Conservation (phyloP, 2,888 invertebrate species). For the Lutraria lutraria region DNA sequence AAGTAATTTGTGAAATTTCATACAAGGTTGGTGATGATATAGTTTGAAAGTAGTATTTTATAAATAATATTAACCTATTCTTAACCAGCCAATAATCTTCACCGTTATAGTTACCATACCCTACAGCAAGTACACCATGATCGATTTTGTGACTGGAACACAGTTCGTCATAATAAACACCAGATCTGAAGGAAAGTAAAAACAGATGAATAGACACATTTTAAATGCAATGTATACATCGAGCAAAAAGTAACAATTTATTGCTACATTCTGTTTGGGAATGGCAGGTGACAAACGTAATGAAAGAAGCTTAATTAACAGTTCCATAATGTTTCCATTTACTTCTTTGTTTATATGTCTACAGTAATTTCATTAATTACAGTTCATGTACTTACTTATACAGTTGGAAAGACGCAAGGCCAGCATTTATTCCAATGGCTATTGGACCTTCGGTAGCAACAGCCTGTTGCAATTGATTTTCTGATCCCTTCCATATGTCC, state of each 20-base stretch:
- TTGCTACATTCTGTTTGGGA: no score
- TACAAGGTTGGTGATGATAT: no score
- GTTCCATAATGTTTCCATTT: no score
- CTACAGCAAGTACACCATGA: slow-evolving; percentile 94
- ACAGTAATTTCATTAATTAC: not conserved
- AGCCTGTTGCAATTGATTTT: slow-evolving; percentile 91
- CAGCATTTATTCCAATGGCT: slow-evolving; percentile 95
- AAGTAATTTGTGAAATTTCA: no score
- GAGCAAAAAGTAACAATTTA: no score
- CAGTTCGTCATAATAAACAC: slow-evolving; percentile 92
- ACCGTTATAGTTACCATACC: slow-evolving; percentile 90
- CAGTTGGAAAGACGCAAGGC: slow-evolving; percentile 90
- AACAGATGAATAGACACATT: not conserved
- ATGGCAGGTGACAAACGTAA: no score
- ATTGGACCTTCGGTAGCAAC: slow-evolving; percentile 94
- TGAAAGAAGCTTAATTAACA: no score
- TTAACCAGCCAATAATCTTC: slow-evolving; percentile 53
- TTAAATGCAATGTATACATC: no score
- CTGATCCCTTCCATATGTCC: slow-evolving; percentile 92
- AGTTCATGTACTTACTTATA: slow-evolving; percentile 65
- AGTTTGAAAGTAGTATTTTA: no score
- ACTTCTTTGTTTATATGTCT: no score
- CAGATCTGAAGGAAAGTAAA: slow-evolving; percentile 43
- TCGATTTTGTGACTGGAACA: slow-evolving; percentile 93
- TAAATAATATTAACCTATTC: slow-evolving; percentile 32